These are phyloP conservation scores for Etia nguti DNA, from an alignment of 2,113 vertebrate genomes.

Conservation along the genomic window DNA sequence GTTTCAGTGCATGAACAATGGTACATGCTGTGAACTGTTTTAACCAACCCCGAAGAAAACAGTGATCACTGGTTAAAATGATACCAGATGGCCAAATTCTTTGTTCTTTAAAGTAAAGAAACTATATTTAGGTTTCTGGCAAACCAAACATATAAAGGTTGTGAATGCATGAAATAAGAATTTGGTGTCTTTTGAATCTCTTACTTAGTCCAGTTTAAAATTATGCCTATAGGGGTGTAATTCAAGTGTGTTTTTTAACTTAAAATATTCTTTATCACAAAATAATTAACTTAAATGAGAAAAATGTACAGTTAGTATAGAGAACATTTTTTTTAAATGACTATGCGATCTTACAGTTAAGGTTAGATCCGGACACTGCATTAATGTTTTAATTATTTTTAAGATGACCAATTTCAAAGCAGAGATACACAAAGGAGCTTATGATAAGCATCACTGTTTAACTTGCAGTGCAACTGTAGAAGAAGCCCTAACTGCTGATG, in stretches of 20 bases:
- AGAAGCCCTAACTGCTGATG: background rate
- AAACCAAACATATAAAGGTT: background rate
- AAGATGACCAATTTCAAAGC: background rate
- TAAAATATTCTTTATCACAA: background rate
- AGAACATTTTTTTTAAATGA: background rate
- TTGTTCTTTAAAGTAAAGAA: background rate
- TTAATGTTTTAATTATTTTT: background rate
- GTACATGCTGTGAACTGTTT: conserved; percentile 4
- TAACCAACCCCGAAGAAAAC: background rate
- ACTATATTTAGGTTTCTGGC: background rate
- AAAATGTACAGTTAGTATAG: background rate
- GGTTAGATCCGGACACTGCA: background rate
- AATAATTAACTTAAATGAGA: background rate
- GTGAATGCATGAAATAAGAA: background rate
- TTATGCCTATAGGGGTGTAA: background rate
- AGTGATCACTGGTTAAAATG: background rate
- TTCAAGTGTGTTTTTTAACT: background rate
- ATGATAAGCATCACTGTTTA: background rate
- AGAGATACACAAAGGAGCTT: background rate
- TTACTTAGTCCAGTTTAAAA: background rate
- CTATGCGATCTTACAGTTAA: background rate
- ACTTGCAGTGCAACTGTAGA: background rate
- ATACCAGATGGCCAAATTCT: background rate
- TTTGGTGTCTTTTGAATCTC: background rate
- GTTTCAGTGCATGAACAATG: background rate